These are phyloP conservation scores for Rhinopithecus roxellana DNA, from an alignment of 2,113 vertebrate species.

Conservation along the genomic window DNA sequence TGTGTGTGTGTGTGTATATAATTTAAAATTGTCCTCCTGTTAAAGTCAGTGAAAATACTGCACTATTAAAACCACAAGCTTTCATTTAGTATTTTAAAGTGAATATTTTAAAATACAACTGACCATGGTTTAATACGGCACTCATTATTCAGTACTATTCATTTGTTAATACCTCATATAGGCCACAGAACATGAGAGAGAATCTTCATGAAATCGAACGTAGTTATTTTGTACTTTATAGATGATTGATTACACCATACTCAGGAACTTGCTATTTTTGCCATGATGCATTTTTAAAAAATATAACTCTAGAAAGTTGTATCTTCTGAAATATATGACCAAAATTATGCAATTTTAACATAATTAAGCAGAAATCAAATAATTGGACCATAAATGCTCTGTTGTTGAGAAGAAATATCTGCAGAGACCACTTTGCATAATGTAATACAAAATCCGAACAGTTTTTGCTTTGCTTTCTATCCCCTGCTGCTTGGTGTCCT, in stretches of 20 bases:
- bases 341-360: background rate
- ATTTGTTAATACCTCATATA: background rate
- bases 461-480: background rate
- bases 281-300: background rate
- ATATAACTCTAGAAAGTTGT: background rate
- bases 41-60: background rate
- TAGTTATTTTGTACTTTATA: background rate
- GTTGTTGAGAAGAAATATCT: background rate
- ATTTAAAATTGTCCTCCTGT: background rate
- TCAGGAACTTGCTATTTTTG: background rate
- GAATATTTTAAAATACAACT: background rate
- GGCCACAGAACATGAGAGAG: background rate
- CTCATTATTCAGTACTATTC: background rate
- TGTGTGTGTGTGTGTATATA: too few relatives aligned
- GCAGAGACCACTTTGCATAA: background rate
- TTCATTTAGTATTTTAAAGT: background rate
- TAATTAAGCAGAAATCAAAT: background rate
- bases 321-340: background rate
- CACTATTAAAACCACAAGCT: background rate
- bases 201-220: background rate
- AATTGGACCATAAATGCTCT: background rate
- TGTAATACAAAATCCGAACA: background rate
- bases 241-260: background rate
- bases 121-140: background rate
- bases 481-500: background rate